These are phyloP conservation scores for Pogonocichla stellata DNA, from an alignment of 2,113 vertebrate genomes.

Conservation along the genomic window DNA sequence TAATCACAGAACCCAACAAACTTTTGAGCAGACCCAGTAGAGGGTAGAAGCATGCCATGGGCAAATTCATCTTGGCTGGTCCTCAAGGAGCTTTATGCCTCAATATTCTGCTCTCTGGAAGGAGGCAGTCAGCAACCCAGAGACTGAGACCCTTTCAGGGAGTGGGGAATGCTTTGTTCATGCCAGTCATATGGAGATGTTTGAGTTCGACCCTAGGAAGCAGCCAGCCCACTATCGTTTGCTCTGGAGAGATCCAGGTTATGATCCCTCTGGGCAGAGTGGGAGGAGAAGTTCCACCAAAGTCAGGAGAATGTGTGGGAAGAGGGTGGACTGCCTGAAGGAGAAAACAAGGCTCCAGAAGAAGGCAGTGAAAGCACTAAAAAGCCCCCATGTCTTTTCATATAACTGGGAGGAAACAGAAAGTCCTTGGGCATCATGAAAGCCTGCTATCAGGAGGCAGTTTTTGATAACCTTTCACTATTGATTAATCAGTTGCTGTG, in stretches of 20 bases:
- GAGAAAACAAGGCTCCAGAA: neutral
- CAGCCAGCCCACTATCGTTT: neutral
- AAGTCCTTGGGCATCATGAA: neutral
- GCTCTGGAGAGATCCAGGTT: neutral
- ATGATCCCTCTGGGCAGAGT: neutral
- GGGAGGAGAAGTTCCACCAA: neutral
- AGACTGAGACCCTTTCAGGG: neutral
- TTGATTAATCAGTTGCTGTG: neutral
- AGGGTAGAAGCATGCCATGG: neutral
- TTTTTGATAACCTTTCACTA: constrained; percentile 21
- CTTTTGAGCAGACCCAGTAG: neutral
- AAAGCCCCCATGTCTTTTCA: fast-evolving
- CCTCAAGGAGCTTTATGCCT: neutral
- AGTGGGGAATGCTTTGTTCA: neutral
- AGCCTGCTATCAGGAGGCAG: neutral
- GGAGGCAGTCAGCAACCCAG: neutral
- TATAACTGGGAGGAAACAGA: neutral
- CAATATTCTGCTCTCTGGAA: neutral
- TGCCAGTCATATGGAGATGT: fast-evolving
- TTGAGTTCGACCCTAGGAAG: neutral
- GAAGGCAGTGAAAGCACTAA: neutral
- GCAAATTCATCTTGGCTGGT: neutral
- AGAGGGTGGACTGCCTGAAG: neutral
- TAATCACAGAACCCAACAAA: neutral
- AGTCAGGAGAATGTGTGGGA: neutral